Evolutionary conservation across 2,888 invertebrate species (phyloP), one percentile per base, ranked within the genome.

Genomic region (Philopedon plagiatum): DNA sequence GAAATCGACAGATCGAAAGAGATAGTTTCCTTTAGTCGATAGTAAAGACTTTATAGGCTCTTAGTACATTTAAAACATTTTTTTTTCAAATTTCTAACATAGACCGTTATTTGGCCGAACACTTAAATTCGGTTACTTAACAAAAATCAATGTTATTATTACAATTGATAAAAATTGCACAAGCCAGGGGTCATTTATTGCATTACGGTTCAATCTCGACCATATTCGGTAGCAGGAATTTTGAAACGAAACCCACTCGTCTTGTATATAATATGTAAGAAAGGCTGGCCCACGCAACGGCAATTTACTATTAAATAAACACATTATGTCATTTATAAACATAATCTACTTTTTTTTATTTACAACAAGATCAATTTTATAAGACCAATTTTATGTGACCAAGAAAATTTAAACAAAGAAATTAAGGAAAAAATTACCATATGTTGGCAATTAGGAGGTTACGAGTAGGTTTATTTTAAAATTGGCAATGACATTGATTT

Each of bases 191-290:
- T n/a, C 63, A 8, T 8, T 18, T 56, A 54, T 39, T 54, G 19
- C 39, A 34, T 37, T 37, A 46, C 58, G 9, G 5, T 9, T 7
- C 62, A 13, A 1, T 46, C 46, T 19, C 68, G 23, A 51, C 77
- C 76, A 73, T 77, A 75, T 75, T 73, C 51, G 75, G 74, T 29
- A 39, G 63, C 44, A 70, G 65, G 75, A 73, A 76, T 77, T 76
- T 75, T 76, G 70, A 74, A 77, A 76, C 61, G 37, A 62, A 56
- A 63, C 77, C 77, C 74, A 77, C 76, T 61, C 63, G 29, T 41
- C 51, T 32, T 41, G 11, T 18, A 3, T 46, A 57, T 57, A 57
- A 57, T n/a, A n/a, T n/a, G 39, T 57, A 57, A 26, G 9, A 29
- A 54, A 37, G 8, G 8, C 1, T 32, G n/a, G 41, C 46, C 62